Evolutionary conservation across 2,888 invertebrate species (phyloP).

Genomic region (Leptinotarsa tumamoca): DNA sequence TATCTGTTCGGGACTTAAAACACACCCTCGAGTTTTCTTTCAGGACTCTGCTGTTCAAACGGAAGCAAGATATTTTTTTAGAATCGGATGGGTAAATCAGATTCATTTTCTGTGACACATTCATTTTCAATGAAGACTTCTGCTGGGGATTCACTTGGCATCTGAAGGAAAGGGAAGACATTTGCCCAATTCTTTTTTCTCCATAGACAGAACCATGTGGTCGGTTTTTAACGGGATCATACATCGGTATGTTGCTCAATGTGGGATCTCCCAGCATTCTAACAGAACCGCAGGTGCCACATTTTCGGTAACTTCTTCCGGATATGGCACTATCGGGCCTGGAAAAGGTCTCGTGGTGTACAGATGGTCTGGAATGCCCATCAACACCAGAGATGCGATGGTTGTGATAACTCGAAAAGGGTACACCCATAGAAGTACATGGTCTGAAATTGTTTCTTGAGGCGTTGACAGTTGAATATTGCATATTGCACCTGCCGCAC

Average conservation of each 20-base stretch:
- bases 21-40: not conserved
- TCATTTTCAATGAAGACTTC: not conserved
- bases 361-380: not conserved
- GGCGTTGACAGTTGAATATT: not conserved
- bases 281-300: slow-evolving; percentile 1
- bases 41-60: not conserved
- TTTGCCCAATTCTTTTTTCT: not conserved
- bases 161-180: not conserved
- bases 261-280: not conserved
- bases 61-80: not conserved
- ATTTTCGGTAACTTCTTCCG: not conserved
- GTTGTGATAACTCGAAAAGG: not conserved
- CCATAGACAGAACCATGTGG: not conserved
- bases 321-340: not conserved
- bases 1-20: not conserved
- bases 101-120: slow-evolving; percentile 1
- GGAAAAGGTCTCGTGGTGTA: not conserved
- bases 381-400: not conserved
- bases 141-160: not conserved
- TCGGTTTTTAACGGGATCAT: not conserved
- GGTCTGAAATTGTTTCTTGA: not conserved
- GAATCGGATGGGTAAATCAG: not conserved
- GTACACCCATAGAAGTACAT: not conserved
- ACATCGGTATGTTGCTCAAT: not conserved
- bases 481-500: not conserved